Evolutionary conservation across 2,113 vertebrate genomes (phyloP).

Genomic region (Porphyrio hochstetteri): DNA sequence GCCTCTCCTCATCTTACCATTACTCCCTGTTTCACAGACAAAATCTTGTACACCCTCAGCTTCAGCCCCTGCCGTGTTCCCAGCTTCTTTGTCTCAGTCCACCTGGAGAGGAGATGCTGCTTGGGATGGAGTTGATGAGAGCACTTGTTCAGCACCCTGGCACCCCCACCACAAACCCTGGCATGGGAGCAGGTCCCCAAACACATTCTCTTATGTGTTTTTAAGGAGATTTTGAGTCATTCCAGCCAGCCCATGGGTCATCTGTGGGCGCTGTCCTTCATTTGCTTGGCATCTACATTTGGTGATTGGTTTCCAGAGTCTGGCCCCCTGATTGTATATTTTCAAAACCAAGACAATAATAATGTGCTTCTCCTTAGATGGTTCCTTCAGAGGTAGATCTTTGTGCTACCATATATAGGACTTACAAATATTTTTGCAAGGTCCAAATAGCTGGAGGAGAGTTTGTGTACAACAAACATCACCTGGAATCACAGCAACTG

Average conservation of each 20-base stretch:
- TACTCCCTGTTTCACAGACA: background rate
- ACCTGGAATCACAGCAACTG: background rate
- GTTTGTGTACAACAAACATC: background rate
- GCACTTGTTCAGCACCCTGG: background rate
- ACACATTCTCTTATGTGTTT: background rate
- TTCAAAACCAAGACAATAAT: background rate
- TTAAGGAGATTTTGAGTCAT: background rate
- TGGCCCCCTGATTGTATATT: background rate
- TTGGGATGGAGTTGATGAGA: background rate
- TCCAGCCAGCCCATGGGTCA: background rate
- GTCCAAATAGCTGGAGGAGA: background rate
- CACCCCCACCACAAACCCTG: background rate
- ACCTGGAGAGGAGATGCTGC: background rate
- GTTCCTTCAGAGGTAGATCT: background rate
- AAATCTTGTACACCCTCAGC: background rate
- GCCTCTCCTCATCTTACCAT: background rate
- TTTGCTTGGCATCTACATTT: background rate
- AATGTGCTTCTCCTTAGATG: background rate
- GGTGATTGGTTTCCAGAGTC: background rate
- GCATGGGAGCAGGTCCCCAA: background rate
- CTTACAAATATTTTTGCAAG: slow-evolving; percentile 8
- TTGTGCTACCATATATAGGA: background rate
- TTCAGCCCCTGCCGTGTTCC: background rate
- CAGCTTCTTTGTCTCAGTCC: background rate
- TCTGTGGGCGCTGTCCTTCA: background rate